Percentiles rank a stretch among this genome's conserved stretches.
These are phyloP conservation scores for Calephelis perditalis DNA, from an alignment of 2,888 invertebrate genomes.

Conservation along the genomic window DNA sequence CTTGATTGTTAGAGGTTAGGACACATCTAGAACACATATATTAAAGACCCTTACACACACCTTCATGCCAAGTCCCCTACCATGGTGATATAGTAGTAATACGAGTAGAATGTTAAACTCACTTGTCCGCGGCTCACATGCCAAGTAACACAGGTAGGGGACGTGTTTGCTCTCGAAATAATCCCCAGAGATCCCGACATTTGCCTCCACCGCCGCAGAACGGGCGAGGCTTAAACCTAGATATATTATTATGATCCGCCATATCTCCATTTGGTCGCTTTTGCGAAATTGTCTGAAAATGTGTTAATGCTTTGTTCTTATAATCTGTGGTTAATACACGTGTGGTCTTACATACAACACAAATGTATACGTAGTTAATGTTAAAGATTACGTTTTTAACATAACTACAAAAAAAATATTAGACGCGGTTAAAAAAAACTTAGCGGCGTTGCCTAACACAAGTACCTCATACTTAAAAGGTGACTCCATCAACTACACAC, in stretches of 20 bases:
- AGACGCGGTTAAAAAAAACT: too few species aligned
- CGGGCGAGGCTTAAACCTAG: conserved; percentile 12
- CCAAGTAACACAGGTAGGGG: conserved; percentile 41
- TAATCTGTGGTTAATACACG: neutral
- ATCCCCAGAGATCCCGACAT: conserved; percentile 35
- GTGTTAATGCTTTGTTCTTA: conserved; percentile 2
- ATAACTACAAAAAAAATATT: too few species aligned
- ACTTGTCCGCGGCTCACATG: conserved; percentile 37
- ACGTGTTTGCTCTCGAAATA: conserved; percentile 42
- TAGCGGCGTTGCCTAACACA: too few species aligned
- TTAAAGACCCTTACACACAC: neutral
- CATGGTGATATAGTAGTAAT: neutral
- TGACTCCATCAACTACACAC: too few species aligned
- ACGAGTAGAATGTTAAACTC: conserved; percentile 17
- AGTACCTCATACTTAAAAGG: too few species aligned
- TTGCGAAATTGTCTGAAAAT: conserved; percentile 3
- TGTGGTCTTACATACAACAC: too few species aligned
- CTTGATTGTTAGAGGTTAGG: neutral
- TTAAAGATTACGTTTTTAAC: too few species aligned
- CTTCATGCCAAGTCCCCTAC: too few species aligned
- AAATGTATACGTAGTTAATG: too few species aligned
- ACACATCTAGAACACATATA: neutral
- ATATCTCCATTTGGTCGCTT: conserved; percentile 3
- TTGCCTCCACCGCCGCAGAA: conserved; percentile 4
- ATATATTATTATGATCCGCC: neutral